Percentiles rank a stretch among this genome's conserved stretches.
phyloP scores from a whole-genome alignment of 2,113 vertebrate genomes.

The Amia ocellicauda region DNA sequence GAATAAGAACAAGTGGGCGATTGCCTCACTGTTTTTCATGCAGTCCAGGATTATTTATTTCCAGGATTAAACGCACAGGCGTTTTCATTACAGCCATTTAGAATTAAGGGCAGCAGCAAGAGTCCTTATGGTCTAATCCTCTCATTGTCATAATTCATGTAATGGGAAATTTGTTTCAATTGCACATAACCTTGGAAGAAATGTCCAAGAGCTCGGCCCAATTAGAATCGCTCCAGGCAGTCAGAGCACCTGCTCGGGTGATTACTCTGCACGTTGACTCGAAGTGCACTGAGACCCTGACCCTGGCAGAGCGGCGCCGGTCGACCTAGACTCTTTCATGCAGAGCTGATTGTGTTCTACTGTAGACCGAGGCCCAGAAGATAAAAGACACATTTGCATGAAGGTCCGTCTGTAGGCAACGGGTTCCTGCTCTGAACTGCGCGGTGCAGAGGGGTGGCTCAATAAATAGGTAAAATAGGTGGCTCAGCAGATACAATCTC shows the following conservation, averaged over 20 bases:
- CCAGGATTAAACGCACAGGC: too few species aligned
- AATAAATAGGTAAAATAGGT: too few species aligned
- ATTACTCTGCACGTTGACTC: not conserved
- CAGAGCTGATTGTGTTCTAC: not conserved
- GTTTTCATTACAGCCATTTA: slow-evolving; percentile 5
- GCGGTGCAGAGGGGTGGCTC: too few species aligned
- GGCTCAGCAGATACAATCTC: too few species aligned
- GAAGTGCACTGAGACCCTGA: too few species aligned
- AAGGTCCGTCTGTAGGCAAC: too few species aligned
- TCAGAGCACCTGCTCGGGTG: not conserved
- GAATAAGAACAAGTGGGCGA: too few species aligned
- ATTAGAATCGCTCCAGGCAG: slow-evolving; percentile 16
- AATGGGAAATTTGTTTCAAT: slow-evolving; percentile 24
- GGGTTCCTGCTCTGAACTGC: too few species aligned
- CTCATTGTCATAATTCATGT: slow-evolving; percentile 13
- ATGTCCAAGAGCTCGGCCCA: slow-evolving; percentile 21
- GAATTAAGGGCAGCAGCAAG: slow-evolving; percentile 2
- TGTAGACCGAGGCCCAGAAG: slow-evolving; percentile 2
- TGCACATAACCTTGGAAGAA: slow-evolving; percentile 26
- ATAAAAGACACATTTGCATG: slow-evolving; percentile 4
- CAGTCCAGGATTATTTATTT: too few species aligned
- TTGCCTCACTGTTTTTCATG: too few species aligned
- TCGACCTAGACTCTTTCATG: too few species aligned
- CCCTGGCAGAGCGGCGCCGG: too few species aligned
- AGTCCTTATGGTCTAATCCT: slow-evolving; percentile 1